A percentile compares a stretch with the other conserved stretches of the same genome.
These are phyloP conservation scores for Neodiprion fabricii DNA, from an alignment of 1,140 invertebrate species.

Conservation along the genomic window DNA sequence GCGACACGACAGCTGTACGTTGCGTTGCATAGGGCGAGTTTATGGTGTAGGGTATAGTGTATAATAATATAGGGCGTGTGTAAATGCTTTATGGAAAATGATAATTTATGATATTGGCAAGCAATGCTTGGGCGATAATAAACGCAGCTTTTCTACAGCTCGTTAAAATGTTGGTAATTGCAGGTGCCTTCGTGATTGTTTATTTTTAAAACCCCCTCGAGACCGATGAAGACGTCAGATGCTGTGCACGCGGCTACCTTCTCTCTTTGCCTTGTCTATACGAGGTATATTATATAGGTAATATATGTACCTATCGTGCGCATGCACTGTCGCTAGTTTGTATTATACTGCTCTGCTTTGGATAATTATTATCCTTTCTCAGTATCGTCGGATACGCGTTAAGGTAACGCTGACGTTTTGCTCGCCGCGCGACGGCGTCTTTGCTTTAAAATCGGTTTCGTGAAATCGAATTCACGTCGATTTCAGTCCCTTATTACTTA, in stretches of 20 bases:
- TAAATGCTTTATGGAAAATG: not conserved
- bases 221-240: not conserved
- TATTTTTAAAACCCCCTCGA: not conserved
- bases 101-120: conserved; percentile 6
- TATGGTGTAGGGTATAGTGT: too few species aligned
- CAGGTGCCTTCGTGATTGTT: not conserved
- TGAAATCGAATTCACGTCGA: too few species aligned
- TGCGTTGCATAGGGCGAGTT: too few species aligned
- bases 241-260: not conserved
- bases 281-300: too few species aligned
- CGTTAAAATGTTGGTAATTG: conserved; percentile 1
- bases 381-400: too few species aligned
- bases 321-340: not conserved
- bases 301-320: not conserved
- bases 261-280: not conserved
- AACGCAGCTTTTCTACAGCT: not conserved
- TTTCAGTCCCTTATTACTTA: too few species aligned
- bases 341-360: not conserved
- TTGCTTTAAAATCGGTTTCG: too few species aligned
- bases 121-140: conserved; percentile 1
- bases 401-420: too few species aligned
- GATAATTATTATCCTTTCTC: not conserved
- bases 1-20: too few species aligned
- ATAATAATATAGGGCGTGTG: not conserved
- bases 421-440: too few species aligned